These are phyloP conservation scores for Plebejus melissa DNA, from an alignment of 2,888 invertebrate genomes.

Conservation along the genomic window DNA sequence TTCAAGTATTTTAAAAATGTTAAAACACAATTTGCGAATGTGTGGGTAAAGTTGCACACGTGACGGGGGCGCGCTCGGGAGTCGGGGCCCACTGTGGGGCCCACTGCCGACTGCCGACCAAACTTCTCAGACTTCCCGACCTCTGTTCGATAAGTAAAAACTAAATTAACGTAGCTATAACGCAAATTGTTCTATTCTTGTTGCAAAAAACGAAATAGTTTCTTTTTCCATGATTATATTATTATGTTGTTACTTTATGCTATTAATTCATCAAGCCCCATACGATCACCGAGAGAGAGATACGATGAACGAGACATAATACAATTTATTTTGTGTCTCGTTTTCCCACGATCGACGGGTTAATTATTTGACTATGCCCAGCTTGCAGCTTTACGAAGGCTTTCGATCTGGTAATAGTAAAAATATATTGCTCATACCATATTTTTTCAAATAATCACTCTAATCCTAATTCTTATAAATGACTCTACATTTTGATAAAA, in stretches of 20 bases:
- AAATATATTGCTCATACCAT: background rate
- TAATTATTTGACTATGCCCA: too few species aligned
- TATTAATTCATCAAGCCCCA: too few species aligned
- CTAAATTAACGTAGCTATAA: slow-evolving; percentile 19
- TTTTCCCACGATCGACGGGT: too few species aligned
- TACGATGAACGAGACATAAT: too few species aligned
- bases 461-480: background rate
- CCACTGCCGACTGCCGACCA: background rate
- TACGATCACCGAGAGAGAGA: too few species aligned
- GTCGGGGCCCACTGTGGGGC: background rate
- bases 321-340: too few species aligned
- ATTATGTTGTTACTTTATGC: too few species aligned
- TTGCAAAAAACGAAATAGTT: background rate
- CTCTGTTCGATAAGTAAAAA: slow-evolving; percentile 16
- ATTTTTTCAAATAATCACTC: background rate
- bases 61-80: background rate
- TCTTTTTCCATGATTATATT: background rate
- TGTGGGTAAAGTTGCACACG: slow-evolving; percentile 22
- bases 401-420: too few species aligned
- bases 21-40: slow-evolving; percentile 8
- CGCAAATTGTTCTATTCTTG: slow-evolving; percentile 11
- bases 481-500: background rate
- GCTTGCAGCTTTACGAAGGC: too few species aligned
- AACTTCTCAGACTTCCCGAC: slow-evolving; percentile 26
- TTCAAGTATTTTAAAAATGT: slow-evolving; percentile 9